Base-by-base conservation (phyloP, 1,140 invertebrate genomes). In the Dendroctonus valens region DNA sequence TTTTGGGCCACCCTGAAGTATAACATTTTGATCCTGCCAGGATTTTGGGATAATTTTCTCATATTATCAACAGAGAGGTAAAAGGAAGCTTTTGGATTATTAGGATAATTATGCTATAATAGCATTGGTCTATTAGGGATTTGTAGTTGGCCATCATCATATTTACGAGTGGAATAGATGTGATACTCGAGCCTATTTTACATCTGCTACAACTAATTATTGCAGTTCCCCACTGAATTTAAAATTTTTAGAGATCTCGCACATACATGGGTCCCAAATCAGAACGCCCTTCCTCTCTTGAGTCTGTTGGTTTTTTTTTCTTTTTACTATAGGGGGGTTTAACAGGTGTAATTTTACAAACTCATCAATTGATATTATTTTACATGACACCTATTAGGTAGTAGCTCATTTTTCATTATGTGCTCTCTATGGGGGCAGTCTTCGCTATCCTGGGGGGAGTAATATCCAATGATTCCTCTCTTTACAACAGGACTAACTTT, bases 331-430 rank as follows among this genome's bases (percentile, higher is more conserved):
- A 41, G 85, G 85, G 69, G 84, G 85, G 52, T 75, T 87, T 80
- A n/a, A 86, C 85, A 59, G 85, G 84, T 73, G 81, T 85, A 72
- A 80, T 89, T 65, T 79, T 91, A 80, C 88, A 67, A 89, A 89
- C 76, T 87, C 86, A 57, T 85, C 85, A 54, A 79, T 90, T 77
- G 88, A 91, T 85, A 83, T 88, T 80, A 76, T 84, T 71, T 65
- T 90, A 38, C 87, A 90, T 81, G 86, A 90, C 77, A 89, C 87
- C 26, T 91, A 89, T 78, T 91, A 89, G 83, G 87, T 89, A 51
- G 87, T 90, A 57, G 86, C 84, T 53, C 88, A 91, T 79, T 91
- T n/a, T 91, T 76, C 87, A 91, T 77, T 90, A 87, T 80, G 82
- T 86, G 52, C 69, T 87, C 72, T 86, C 83, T 14, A 85, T 86